Evolutionary conservation across 2,888 invertebrate genomes (phyloP).

Genomic region (Neuroscelio doddi): DNA sequence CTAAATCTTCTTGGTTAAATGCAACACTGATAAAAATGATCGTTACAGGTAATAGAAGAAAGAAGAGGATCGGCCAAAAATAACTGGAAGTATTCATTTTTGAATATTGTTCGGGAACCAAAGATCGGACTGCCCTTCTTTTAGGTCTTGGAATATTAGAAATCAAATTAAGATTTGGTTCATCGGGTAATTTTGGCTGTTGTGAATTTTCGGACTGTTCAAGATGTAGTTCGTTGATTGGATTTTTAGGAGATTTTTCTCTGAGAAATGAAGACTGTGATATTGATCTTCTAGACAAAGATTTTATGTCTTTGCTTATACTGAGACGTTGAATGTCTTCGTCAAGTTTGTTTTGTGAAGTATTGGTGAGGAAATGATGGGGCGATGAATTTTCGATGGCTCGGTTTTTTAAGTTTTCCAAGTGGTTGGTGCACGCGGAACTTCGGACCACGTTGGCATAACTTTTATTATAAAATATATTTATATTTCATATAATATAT

Average conservation of each 20-base stretch:
- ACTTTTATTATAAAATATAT: no score
- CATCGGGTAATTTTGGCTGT: no score
- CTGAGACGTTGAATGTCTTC: slow-evolving; percentile 5
- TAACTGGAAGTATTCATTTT: slow-evolving; percentile 9
- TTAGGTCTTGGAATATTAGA: no score
- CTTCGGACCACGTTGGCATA: neutral
- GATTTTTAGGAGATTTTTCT: neutral
- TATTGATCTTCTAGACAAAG: no score
- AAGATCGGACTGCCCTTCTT: slow-evolving; percentile 48
- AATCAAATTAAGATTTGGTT: neutral
- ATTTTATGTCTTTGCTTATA: no score
- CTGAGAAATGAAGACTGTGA: neutral
- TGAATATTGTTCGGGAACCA: slow-evolving; percentile 27
- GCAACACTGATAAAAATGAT: slow-evolving; percentile 19
- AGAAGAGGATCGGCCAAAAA: slow-evolving; percentile 31
- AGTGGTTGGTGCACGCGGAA: neutral
- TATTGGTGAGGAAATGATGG: neutral
- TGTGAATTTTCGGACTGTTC: no score
- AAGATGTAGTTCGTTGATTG: no score
- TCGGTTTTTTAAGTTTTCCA: no score
- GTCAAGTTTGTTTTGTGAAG: neutral
- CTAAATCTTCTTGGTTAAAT: slow-evolving; percentile 33
- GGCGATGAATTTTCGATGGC: neutral
- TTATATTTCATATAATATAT: no score
- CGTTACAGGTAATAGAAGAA: slow-evolving; percentile 31